Percentiles rank a stretch among this genome's conserved stretches.
phyloP scores from a whole-genome alignment of 2,888 invertebrate species.

The Nephrocerus scutellatus region DNA sequence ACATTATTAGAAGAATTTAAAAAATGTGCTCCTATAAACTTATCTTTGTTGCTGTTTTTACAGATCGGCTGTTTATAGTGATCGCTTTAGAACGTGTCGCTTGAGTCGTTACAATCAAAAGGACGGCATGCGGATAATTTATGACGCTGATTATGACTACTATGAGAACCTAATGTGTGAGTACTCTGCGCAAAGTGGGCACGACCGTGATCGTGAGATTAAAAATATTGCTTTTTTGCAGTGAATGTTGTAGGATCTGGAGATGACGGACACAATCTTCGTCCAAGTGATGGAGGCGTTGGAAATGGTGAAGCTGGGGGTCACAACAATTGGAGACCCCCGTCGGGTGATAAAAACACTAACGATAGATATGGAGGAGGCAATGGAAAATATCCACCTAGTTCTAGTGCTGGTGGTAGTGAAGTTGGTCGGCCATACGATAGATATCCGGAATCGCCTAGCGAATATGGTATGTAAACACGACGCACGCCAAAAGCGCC shows the following conservation, averaged over 20 bases:
- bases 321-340: slow-evolving; percentile 41
- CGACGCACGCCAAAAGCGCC: too few species aligned
- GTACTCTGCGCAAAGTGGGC: slow-evolving; percentile 41
- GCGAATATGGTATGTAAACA: slow-evolving; percentile 38
- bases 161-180: slow-evolving; percentile 90
- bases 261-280: slow-evolving; percentile 36
- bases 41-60: slow-evolving; percentile 20
- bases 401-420: slow-evolving; percentile 39
- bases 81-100: slow-evolving; percentile 74
- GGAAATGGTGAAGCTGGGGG: slow-evolving; percentile 40
- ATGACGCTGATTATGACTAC: slow-evolving; percentile 88
- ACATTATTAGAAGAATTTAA: too few species aligned
- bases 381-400: slow-evolving; percentile 38
- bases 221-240: slow-evolving; percentile 22
- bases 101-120: slow-evolving; percentile 80
- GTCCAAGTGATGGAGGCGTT: slow-evolving; percentile 28
- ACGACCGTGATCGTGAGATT: slow-evolving; percentile 24
- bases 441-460: slow-evolving; percentile 37
- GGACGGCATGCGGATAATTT: slow-evolving; percentile 80
- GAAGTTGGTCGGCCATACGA: slow-evolving; percentile 41
- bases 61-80: slow-evolving; percentile 81
- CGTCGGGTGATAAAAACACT: slow-evolving; percentile 52
- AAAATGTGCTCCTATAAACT: too few species aligned
- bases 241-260: slow-evolving; percentile 47
- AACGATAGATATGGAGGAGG: slow-evolving; percentile 48